These are phyloP conservation scores for Dinoponera quadriceps DNA, from an alignment of 1,140 invertebrate species.

Conservation along the genomic window DNA sequence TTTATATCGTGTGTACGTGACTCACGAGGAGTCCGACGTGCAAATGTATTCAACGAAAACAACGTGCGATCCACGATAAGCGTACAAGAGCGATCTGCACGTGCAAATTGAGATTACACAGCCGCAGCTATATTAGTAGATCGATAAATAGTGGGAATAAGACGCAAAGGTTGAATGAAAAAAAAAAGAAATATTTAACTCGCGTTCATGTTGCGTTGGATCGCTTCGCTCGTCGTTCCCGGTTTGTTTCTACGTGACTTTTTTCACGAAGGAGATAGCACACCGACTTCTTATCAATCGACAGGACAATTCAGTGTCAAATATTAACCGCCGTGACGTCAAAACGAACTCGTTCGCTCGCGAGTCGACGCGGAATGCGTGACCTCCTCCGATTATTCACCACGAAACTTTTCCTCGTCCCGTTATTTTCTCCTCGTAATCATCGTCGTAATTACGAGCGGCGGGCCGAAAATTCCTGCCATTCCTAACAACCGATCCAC, in stretches of 20 bases:
- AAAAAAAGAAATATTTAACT: no score
- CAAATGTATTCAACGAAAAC: not conserved
- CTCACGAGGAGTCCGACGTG: not conserved
- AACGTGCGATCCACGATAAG: not conserved
- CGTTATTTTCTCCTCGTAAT: not conserved
- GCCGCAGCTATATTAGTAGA: conserved; percentile 1
- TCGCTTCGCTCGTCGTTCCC: no score
- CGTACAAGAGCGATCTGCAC: not conserved
- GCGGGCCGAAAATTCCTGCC: conserved; percentile 19
- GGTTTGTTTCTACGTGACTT: no score
- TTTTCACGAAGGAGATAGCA: not conserved
- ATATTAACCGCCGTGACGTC: not conserved
- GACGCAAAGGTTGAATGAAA: not conserved
- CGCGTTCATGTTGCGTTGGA: not conserved
- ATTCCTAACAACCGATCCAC: conserved; percentile 17
- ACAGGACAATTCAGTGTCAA: not conserved
- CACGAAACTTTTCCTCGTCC: not conserved
- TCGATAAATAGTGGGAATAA: no score
- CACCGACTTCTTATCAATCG: not conserved
- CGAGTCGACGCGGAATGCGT: not conserved
- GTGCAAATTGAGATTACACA: not conserved
- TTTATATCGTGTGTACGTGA: not conserved
- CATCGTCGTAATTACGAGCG: not conserved
- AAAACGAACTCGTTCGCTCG: not conserved
- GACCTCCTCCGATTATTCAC: not conserved